These are phyloP conservation scores for Cettia cetti DNA, from an alignment of 2,113 vertebrate genomes.

Conservation along the genomic window DNA sequence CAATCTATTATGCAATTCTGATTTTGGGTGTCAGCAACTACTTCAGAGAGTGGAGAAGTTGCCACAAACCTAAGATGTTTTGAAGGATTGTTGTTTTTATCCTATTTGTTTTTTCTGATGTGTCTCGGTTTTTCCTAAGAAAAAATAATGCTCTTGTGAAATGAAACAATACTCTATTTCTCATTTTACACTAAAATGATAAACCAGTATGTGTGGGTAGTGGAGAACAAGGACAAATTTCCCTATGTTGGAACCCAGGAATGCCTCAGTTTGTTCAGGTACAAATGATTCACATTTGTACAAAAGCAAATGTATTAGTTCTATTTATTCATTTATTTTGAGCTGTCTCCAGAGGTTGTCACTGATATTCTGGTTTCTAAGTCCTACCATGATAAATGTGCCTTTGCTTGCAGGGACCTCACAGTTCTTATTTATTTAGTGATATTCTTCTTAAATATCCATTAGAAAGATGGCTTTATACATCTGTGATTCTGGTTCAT, in stretches of 20 bases:
- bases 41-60: background rate
- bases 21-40: background rate
- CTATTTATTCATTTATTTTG: background rate
- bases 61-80: background rate
- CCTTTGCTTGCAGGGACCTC: background rate
- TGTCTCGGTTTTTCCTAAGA: background rate
- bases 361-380: background rate
- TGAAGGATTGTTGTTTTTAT: background rate
- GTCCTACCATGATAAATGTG: background rate
- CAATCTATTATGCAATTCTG: background rate
- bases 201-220: background rate
- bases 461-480: background rate
- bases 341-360: background rate
- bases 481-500: background rate
- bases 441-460: background rate
- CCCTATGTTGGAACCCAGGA: background rate
- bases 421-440: background rate
- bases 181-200: background rate
- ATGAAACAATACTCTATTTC: background rate
- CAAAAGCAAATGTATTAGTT: background rate
- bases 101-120: background rate
- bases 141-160: background rate
- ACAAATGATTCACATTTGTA: background rate
- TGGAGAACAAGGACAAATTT: background rate
- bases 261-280: background rate